Evolutionary conservation across 2,113 vertebrate species (phyloP), one percentile per base, ranked within the genome.

Genomic region (Centropus bengalensis): DNA sequence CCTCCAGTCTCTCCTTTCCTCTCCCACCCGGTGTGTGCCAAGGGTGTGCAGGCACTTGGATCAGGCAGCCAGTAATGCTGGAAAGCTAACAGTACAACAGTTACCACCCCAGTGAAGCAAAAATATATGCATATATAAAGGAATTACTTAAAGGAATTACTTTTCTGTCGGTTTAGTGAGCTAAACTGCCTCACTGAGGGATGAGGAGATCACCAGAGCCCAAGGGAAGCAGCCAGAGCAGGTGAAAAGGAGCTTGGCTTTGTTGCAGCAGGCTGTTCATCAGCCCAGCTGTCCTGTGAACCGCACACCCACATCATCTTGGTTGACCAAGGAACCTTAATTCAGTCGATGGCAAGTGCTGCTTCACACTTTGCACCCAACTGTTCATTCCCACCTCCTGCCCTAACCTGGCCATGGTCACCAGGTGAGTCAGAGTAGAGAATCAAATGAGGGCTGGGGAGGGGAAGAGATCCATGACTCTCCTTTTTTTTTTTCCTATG

Each of bases 311-410:
- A 27, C 38, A 60, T 44, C 49, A 60, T 26, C 30, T 8, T 0
- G 1, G 64, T 0, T 26, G 47, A n/a, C 3, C 2, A 2, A 88
- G 58, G 15, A 24, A 64, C 12, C 20, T 20, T 33, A 73, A 40
- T 0, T 9, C 32, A 8, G 22, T 4, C 0, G 0, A 38, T 6
- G 10, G 32, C 66, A 78, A 69, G 78, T 0, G 3, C 18, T 32
- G 45, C 75, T 68, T 44, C 58, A 54, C n/a, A 44, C 18, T 32
- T 56, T 40, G 66, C 67, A 40, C 13, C 17, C 27, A 69, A 54
- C 45, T 51, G 38, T 52, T 63, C 1, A 0, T 42, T 88, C 33
- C 59, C 45, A 64, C 12, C 33, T 75, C 28, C 63, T 87, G 54
- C 32, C 38, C 44, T 27, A 75, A 38, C 33, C 32, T 30, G 44